Evolutionary conservation across 2,888 invertebrate genomes (phyloP).

Genomic region (Epistrophe eligans): DNA sequence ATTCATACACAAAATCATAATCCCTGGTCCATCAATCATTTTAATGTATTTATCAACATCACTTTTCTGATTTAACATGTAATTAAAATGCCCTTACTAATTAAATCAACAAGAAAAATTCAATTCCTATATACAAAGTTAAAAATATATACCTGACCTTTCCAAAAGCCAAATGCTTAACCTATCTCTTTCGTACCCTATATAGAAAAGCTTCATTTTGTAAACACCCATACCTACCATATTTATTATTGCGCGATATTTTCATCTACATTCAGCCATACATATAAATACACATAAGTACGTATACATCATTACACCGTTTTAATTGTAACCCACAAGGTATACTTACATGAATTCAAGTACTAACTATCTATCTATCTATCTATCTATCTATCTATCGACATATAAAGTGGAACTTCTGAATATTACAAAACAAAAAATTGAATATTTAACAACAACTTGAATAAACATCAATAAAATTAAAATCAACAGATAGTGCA

Average conservation of each 20-base stretch:
- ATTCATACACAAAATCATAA: too few species aligned
- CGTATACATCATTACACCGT: background rate
- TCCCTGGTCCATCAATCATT: background rate
- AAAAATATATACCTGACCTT: slow-evolving; percentile 2
- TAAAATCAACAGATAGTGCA: slow-evolving; percentile 61
- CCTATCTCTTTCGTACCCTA: slow-evolving; percentile 7
- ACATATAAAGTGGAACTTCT: slow-evolving; percentile 23
- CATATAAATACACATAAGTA: background rate
- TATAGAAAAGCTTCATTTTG: background rate
- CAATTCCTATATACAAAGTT: too few species aligned
- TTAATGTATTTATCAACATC: background rate
- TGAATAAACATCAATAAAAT: slow-evolving; percentile 70
- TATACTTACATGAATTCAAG: background rate
- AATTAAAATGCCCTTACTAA: background rate
- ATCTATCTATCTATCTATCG: background rate
- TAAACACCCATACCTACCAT: background rate
- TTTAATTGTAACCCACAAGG: background rate
- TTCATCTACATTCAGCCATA: background rate
- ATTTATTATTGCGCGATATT: slow-evolving; percentile 20
- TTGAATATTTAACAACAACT: slow-evolving; percentile 53
- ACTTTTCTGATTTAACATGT: background rate
- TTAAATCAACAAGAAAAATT: background rate
- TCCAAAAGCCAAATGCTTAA: slow-evolving; percentile 6
- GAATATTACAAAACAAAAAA: slow-evolving; percentile 22
- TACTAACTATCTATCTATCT: background rate